A percentile compares a stretch with the other conserved stretches of the same genome.
Conservation (phyloP, 2,888 invertebrate genomes). For the Calameuta idolon region DNA sequence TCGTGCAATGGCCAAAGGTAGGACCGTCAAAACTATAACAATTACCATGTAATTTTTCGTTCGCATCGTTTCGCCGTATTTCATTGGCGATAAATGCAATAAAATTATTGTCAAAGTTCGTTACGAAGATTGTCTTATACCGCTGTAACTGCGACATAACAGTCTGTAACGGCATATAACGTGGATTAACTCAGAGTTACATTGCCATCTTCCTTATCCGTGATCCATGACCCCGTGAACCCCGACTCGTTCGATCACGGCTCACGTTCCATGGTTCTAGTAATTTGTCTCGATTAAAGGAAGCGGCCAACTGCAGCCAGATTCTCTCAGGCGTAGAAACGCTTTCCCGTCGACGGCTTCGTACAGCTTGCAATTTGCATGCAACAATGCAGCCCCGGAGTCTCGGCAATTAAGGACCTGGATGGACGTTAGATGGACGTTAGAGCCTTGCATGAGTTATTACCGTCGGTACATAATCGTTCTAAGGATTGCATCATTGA, state of each 20-base stretch:
- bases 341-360: not conserved
- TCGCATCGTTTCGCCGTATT: not conserved
- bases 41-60: not conserved
- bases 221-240: slow-evolving; percentile 33
- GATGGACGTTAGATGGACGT: slow-evolving; percentile 3
- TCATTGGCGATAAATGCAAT: not conserved
- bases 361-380: not conserved
- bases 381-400: not conserved
- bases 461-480: not conserved
- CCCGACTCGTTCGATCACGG: slow-evolving; percentile 40
- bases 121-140: no score
- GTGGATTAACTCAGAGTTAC: slow-evolving; percentile 32
- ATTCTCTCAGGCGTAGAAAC: not conserved
- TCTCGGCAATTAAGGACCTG: not conserved
- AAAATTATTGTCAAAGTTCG: not conserved
- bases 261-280: slow-evolving; percentile 41
- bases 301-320: slow-evolving; percentile 20
- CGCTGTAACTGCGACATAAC: not conserved
- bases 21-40: not conserved
- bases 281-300: slow-evolving; percentile 54
- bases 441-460: not conserved
- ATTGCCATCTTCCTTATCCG: slow-evolving; percentile 3
- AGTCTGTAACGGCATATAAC: not conserved
- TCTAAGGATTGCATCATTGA: not conserved
- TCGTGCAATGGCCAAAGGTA: not conserved